Evolutionary conservation across 2,888 invertebrate genomes (phyloP), one percentile per base, ranked within the genome.

Genomic region (Mythimna albipuncta): DNA sequence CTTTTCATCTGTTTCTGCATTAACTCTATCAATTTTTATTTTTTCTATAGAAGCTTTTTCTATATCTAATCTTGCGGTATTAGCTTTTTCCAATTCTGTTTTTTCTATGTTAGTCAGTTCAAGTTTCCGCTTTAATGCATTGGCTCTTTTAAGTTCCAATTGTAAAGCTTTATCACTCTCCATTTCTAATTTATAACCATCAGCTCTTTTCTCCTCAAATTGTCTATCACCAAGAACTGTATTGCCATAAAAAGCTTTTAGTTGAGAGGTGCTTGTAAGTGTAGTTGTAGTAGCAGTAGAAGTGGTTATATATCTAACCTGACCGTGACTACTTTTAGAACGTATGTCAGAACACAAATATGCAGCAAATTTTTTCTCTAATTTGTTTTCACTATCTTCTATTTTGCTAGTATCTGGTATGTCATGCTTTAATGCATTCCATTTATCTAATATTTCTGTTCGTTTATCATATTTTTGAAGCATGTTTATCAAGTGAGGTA

Each of bases 381-480:
- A 19, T 44, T 11, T 54, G 7, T 32, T 11, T 59, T 19, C 19
- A 63, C 26, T 35, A 59, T 1, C 9, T 61, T 69, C 19, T 21
- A 38, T 32, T 76, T 41, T 77, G 62, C 35, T 69, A 35, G 44
- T 61, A 32, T 9, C 32, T 52, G 68, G 38, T 2, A 32, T 13
- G 11, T 10, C 58, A 50, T 54, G n/a, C 21, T 52, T 54, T 13
- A 62, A 32, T 21, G 16, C 32, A 26, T 65, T 26, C 16, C 66
- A 38, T 41, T 71, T 61, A 3, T 41, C 2, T 35, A 64, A 44
- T 63, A 2, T n/a, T 50, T 55, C 21, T n/a, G 41, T 59, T 32
- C 19, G 57, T 52, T 55, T 71, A 11, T 73, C 64, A 50, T 79
- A 59, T 41, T 55, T 63, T 63, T 54, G 11, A 32, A 72, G 55